phyloP scores from a whole-genome alignment of 2,113 vertebrate species.

The Pyxicephalus adspersus region DNA sequence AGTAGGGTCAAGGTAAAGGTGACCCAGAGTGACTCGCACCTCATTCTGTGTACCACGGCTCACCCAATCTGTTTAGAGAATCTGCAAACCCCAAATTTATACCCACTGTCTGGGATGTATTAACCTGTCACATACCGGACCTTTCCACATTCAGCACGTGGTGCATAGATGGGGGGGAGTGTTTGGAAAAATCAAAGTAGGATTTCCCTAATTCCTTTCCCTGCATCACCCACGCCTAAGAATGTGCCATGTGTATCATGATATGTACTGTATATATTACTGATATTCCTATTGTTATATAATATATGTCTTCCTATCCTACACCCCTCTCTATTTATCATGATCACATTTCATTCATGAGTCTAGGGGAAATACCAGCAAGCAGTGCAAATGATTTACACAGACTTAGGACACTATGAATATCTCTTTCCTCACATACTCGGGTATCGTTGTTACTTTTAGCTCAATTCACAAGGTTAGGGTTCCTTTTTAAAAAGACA shows the following conservation, averaged over 20 bases:
- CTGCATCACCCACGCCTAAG: background rate
- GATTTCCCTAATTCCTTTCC: constrained; percentile 47
- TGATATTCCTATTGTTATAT: background rate
- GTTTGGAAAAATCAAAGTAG: constrained; percentile 29
- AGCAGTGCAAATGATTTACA: no score
- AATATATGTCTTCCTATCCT: background rate
- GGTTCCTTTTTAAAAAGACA: no score
- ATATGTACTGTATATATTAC: no score
- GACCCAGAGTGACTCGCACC: constrained; percentile 29
- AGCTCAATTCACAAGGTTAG: no score
- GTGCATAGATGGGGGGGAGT: constrained; percentile 13
- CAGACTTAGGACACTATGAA: no score
- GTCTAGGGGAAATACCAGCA: no score
- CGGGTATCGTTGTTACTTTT: no score
- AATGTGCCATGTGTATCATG: background rate
- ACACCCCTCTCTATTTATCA: background rate
- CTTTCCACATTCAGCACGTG: constrained; percentile 21
- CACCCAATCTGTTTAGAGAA: constrained; percentile 7
- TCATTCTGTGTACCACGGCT: constrained; percentile 37
- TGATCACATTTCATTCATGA: no score
- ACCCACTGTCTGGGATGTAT: constrained; percentile 47
- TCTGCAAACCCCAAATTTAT: constrained; percentile 57
- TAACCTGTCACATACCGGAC: constrained; percentile 51
- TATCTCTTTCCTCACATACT: no score
- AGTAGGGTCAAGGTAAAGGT: constrained; percentile 45